Evolutionary conservation across 2,888 invertebrate species (phyloP).

Genomic region (Calephelis perditalis): DNA sequence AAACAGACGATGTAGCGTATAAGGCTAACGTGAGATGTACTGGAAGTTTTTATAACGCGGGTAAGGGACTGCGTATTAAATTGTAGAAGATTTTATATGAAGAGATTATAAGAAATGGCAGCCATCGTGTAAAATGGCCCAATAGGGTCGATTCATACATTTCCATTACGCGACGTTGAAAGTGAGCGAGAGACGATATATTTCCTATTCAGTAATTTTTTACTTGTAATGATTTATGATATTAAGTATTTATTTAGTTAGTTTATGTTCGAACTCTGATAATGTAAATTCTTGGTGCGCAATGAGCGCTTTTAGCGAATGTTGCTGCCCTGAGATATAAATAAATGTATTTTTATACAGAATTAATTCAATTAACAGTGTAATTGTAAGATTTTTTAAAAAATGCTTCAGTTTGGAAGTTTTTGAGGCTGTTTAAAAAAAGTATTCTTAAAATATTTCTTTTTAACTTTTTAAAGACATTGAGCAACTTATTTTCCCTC

Average conservation of each 20-base stretch:
- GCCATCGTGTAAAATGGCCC: constrained; percentile 28
- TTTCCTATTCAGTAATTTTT: constrained; percentile 39
- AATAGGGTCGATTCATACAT: constrained; percentile 32
- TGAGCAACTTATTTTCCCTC: no score
- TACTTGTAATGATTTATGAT: constrained; percentile 62
- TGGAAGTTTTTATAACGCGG: constrained; percentile 21
- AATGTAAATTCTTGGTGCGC: constrained; percentile 14
- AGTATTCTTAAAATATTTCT: no score
- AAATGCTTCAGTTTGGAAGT: no score
- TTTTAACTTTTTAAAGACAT: no score
- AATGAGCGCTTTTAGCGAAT: constrained; percentile 13
- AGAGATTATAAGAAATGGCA: constrained; percentile 18
- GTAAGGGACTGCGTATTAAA: constrained; percentile 20
- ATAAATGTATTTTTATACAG: constrained; percentile 16
- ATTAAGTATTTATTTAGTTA: constrained; percentile 73
- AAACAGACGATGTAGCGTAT: constrained; percentile 13
- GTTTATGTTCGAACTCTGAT: constrained; percentile 36
- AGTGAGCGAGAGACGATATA: constrained; percentile 28
- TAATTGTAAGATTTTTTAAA: no score
- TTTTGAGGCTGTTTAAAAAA: no score
- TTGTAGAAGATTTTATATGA: constrained; percentile 17
- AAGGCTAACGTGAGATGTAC: constrained; percentile 28
- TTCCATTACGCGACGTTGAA: constrained; percentile 34
- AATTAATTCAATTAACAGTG: background rate
- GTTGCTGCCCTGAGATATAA: constrained; percentile 10